Percentiles rank a stretch among this genome's conserved stretches.
phyloP scores from a whole-genome alignment of 2,113 vertebrate species.

The Poicephalus gulielmi region DNA sequence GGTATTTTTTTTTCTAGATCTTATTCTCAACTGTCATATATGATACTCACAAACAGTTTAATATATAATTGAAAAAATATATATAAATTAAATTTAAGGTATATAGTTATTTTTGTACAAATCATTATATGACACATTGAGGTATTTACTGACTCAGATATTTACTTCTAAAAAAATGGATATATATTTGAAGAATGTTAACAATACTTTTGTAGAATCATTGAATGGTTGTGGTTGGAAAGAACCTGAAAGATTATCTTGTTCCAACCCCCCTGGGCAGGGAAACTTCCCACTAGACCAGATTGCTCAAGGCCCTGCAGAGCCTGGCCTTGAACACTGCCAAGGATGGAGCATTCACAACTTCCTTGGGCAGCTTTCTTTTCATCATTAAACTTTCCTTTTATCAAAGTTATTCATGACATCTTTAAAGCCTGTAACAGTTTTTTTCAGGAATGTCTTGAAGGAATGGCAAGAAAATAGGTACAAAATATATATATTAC shows the following conservation, averaged over 20 bases:
- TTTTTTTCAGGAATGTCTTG: not conserved
- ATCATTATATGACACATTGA: not conserved
- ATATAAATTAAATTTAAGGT: not conserved
- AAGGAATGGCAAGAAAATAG: conserved; percentile 4
- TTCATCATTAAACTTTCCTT: not conserved
- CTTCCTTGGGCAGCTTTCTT: not conserved
- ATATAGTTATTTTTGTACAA: not conserved
- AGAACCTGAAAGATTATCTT: not conserved
- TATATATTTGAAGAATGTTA: not conserved
- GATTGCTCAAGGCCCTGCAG: not conserved
- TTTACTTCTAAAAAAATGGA: not conserved
- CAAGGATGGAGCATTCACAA: not conserved
- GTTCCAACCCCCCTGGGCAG: not conserved
- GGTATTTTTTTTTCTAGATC: not conserved
- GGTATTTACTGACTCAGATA: not conserved
- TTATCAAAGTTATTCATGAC: conserved; percentile 22
- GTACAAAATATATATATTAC: conserved; percentile 22
- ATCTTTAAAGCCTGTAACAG: conserved; percentile 19
- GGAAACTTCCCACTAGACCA: not conserved
- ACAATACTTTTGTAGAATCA: not conserved
- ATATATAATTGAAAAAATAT: not conserved
- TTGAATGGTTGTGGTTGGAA: not conserved
- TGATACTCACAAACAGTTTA: not conserved
- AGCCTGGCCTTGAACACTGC: not conserved
- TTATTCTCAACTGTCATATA: not conserved